Percentiles rank a stretch among this genome's conserved stretches.
phyloP scores from a whole-genome alignment of 2,888 invertebrate species.

The Morpho deidamia region DNA sequence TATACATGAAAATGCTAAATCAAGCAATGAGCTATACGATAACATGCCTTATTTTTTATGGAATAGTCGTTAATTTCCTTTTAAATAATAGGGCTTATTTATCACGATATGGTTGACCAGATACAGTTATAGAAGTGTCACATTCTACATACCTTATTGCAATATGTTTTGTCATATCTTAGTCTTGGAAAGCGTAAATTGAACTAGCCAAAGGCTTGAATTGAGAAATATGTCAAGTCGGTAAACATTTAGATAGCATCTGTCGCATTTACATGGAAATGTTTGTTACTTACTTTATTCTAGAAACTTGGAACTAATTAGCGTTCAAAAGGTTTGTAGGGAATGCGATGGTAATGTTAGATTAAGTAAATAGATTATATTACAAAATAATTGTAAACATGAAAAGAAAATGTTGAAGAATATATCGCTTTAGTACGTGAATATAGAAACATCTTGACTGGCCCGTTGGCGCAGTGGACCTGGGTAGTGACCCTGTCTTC shows the following conservation, averaged over 20 bases:
- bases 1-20: not conserved
- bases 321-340: not conserved
- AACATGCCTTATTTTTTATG: not conserved
- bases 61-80: not conserved
- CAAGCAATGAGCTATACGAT: not conserved
- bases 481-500: too few relatives aligned
- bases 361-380: too few relatives aligned
- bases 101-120: not conserved
- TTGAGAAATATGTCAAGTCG: slow-evolving; percentile 7
- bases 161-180: slow-evolving; percentile 20
- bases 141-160: slow-evolving; percentile 30
- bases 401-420: too few relatives aligned
- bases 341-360: too few relatives aligned
- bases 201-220: not conserved
- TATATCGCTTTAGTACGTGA: too few relatives aligned
- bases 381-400: too few relatives aligned
- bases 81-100: not conserved
- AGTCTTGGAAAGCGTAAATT: not conserved
- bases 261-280: slow-evolving; percentile 5
- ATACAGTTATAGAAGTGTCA: slow-evolving; percentile 31
- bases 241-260: slow-evolving; percentile 9
- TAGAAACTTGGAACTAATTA: slow-evolving; percentile 2
- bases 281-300: slow-evolving; percentile 2
- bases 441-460: too few relatives aligned
- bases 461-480: too few relatives aligned